phyloP scores from a whole-genome alignment of 2,888 invertebrate species.

The Hirtodrosophila histrioides region DNA sequence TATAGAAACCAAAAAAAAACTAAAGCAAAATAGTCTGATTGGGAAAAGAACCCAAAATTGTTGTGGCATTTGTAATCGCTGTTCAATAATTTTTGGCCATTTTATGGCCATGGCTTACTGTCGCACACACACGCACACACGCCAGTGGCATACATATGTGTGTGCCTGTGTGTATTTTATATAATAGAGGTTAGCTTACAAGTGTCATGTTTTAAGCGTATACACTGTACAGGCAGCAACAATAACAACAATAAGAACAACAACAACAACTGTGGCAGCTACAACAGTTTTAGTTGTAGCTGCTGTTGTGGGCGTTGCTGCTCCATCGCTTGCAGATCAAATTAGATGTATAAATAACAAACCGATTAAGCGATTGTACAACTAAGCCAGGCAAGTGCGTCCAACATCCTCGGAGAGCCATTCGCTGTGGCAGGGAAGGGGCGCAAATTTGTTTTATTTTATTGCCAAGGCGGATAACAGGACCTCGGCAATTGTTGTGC shows the following conservation, averaged over 20 bases:
- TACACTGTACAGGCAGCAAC: constrained; percentile 15
- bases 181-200: constrained; percentile 64
- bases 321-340: constrained; percentile 74
- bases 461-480: constrained; percentile 74
- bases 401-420: constrained; percentile 50
- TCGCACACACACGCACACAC: constrained; percentile 21
- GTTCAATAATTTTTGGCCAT: constrained; percentile 77
- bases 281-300: constrained; percentile 38
- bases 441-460: constrained; percentile 65
- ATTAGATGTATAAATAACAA: constrained; percentile 81
- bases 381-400: constrained; percentile 63
- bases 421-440: constrained; percentile 16
- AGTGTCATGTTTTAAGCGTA: constrained; percentile 72
- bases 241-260: constrained; percentile 26
- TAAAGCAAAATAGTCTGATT: constrained; percentile 33
- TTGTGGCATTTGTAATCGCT: constrained; percentile 76
- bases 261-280: constrained; percentile 23
- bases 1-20: constrained; percentile 10
- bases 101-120: constrained; percentile 72
- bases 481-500: constrained; percentile 64
- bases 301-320: constrained; percentile 43
- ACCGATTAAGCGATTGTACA: constrained; percentile 78
- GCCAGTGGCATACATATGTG: constrained; percentile 19
- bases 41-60: constrained; percentile 41
- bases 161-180: constrained; percentile 27